Evolutionary conservation across 2,797 vertebrate species (phyloP).

Genomic region (Amphiprion clarkii): DNA sequence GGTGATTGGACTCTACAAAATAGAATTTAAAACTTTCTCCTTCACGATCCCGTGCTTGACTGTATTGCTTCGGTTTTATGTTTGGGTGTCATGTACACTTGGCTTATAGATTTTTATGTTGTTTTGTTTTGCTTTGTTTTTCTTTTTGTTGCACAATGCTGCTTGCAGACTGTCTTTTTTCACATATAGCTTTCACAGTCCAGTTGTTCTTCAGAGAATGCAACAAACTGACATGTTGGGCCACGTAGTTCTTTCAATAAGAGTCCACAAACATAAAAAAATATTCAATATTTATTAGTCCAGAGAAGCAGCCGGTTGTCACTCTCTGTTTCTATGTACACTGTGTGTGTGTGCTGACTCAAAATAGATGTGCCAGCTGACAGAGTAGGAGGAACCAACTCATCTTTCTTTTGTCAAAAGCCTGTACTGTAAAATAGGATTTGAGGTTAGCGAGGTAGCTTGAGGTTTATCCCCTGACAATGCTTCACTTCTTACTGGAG

Average conservation of each 20-base stretch:
- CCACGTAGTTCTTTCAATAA: not conserved
- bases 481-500: no score
- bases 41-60: not conserved
- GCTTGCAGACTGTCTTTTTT: constrained; percentile 11
- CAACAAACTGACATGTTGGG: constrained; percentile 29
- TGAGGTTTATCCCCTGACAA: no score
- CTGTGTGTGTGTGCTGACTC: not conserved
- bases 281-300: not conserved
- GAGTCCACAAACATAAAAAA: not conserved
- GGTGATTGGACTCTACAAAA: not conserved
- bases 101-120: not conserved
- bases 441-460: no score
- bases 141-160: constrained; percentile 7
- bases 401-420: not conserved
- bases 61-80: not conserved
- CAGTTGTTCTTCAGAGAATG: constrained; percentile 38
- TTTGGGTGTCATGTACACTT: not conserved
- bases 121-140: not conserved
- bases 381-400: not conserved
- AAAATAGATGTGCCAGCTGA: constrained; percentile 14
- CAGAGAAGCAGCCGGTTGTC: not conserved
- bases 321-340: not conserved
- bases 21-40: not conserved
- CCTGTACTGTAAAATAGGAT: no score
- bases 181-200: constrained; percentile 55